Conservation (phyloP, 64 coral and sea anemone genomes). For the Stichodactyla helianthus region DNA sequence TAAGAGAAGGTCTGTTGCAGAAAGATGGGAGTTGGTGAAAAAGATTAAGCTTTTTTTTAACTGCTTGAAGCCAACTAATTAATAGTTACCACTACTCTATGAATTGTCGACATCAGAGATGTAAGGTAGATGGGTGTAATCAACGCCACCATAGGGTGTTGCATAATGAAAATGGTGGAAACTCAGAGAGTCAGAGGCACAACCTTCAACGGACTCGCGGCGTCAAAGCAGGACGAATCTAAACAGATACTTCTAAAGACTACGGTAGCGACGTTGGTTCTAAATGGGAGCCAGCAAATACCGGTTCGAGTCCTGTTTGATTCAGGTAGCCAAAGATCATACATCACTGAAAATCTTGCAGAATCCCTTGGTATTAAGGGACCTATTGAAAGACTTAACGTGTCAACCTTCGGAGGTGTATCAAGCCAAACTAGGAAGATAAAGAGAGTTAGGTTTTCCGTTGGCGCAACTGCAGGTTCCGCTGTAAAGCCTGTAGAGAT, state of each 20-base stretch:
- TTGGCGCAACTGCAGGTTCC: background rate
- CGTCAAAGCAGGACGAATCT: background rate
- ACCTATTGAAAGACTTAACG: constrained; percentile 23
- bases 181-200: background rate
- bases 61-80: constrained; percentile 35
- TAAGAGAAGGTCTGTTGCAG: background rate
- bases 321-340: constrained; percentile 37
- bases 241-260: constrained; percentile 26
- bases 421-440: constrained; percentile 35
- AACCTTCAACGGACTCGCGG: constrained; percentile 23
- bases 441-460: background rate
- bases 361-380: constrained; percentile 31
- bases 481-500: constrained; percentile 1
- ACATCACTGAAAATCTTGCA: constrained; percentile 29
- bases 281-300: constrained; percentile 7
- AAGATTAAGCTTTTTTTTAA: constrained; percentile 26
- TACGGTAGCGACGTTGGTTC: constrained; percentile 12
- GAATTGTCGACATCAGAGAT: constrained; percentile 16
- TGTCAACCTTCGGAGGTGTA: constrained; percentile 31
- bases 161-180: background rate
- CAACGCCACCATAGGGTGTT: constrained; percentile 24
- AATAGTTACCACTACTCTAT: constrained; percentile 29
- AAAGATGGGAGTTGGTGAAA: constrained; percentile 20
- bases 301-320: constrained; percentile 41
- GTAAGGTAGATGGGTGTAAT: constrained; percentile 20